These are phyloP conservation scores for Clistopyga incitator DNA, from an alignment of 2,888 invertebrate genomes.

Conservation along the genomic window DNA sequence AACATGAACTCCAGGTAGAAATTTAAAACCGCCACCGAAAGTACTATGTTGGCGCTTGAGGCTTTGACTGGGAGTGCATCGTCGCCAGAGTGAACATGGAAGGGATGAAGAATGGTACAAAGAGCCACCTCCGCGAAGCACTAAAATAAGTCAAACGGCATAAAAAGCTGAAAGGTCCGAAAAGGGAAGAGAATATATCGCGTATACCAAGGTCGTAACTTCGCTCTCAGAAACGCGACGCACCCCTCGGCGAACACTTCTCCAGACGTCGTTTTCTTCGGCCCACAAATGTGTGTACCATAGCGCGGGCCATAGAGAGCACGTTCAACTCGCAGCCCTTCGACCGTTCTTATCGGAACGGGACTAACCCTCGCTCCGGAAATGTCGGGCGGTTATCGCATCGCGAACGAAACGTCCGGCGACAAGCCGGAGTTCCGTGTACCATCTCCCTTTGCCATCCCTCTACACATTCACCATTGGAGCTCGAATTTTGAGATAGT, in stretches of 20 bases:
- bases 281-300: conserved; percentile 26
- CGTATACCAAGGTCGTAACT: conserved; percentile 43
- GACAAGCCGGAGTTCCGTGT: conserved; percentile 61
- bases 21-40: conserved; percentile 53
- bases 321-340: conserved; percentile 43
- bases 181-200: conserved; percentile 43
- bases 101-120: background rate
- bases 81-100: conserved; percentile 31
- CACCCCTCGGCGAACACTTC: conserved; percentile 30
- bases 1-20: conserved; percentile 38
- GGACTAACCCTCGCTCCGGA: conserved; percentile 59
- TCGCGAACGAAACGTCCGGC: conserved; percentile 63
- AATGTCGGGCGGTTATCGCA: conserved; percentile 65
- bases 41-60: conserved; percentile 32
- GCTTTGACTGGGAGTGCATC: conserved; percentile 15
- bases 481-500: conserved; percentile 19
- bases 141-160: conserved; percentile 41
- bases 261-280: conserved; percentile 44
- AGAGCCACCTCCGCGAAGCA: conserved; percentile 32
- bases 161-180: conserved; percentile 16
- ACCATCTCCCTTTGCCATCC: conserved; percentile 14
- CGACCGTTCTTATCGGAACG: conserved; percentile 51
- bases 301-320: conserved; percentile 22
- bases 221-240: conserved; percentile 49
- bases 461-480: conserved; percentile 34